Evolutionary conservation across 1,140 invertebrate genomes (phyloP), one percentile per base, ranked within the genome.

Genomic region (Phymorhynchus buccinoides): DNA sequence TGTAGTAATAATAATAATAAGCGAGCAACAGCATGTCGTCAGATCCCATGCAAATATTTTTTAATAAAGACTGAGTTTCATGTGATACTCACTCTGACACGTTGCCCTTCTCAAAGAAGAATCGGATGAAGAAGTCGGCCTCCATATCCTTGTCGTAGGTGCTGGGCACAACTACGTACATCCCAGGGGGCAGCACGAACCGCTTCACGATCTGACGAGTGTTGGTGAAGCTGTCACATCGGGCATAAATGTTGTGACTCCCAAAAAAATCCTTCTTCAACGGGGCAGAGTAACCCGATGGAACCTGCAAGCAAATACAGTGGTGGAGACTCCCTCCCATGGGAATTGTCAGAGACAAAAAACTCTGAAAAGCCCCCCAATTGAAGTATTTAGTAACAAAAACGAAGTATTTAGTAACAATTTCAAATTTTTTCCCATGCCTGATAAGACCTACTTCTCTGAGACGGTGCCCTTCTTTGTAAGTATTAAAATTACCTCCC

Each of bases 71-170:
- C 48, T 52, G 48, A 52, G 48, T 12, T 52, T 52, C 6, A 78
- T 80, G 3, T 75, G 30, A 90, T n/a, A n/a, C 91, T 90, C 87
- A 92, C 91, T 90, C 89, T 41, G 87, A 86, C n/a, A 85, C 78
- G 82, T 91, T 91, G 81, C 87, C 87, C 90, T 97, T 97, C 94
- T 99, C 98, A 88, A 97, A 98, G 95, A 98, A 99, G 66, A 99
- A 96, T 89, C 98, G 94, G 12, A 99, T 94, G 85, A 99, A 95
- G 93, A 99, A 99, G 93, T 99, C 98, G 48, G 97, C 98, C 91
- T 99, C 97, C 90, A 99, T 97, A 89, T 98, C 96, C 0, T 97
- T 96, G 86, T 99, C 98, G 93, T 98, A 99, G 22, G 96, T 96
- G 93, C 96, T 96, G 52, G 96, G 96, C 79, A 97, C 95, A n/a